These are phyloP conservation scores for Philotrypesis tridentata DNA, from an alignment of 1,140 invertebrate species.

Conservation along the genomic window DNA sequence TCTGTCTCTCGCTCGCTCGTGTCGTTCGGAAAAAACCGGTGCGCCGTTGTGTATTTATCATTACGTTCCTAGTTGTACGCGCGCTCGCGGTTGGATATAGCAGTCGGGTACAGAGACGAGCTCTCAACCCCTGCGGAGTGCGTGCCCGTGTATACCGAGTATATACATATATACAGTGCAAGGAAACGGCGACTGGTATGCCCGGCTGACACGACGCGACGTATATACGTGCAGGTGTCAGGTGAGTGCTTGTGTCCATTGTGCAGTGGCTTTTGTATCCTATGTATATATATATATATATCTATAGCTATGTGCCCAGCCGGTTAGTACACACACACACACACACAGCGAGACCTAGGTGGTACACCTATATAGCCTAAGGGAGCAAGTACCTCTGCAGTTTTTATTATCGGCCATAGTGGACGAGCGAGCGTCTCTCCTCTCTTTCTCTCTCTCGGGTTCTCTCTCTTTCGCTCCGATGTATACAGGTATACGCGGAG, in stretches of 20 bases:
- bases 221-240: conserved; percentile 40
- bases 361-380: background rate
- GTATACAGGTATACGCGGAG: background rate
- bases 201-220: conserved; percentile 22
- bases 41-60: background rate
- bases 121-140: too few species aligned
- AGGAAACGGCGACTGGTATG: background rate
- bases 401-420: background rate
- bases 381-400: background rate
- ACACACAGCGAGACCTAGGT: too few species aligned
- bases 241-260: conserved; percentile 33
- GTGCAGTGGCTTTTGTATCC: background rate
- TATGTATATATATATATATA: too few species aligned
- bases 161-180: background rate
- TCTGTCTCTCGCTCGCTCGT: background rate
- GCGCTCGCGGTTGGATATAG: too few species aligned
- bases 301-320: background rate
- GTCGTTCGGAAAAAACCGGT: background rate
- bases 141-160: background rate
- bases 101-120: too few species aligned
- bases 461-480: too few species aligned
- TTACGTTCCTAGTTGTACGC: too few species aligned
- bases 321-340: background rate
- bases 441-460: background rate
- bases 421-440: background rate